Conservation (phyloP, 2,888 invertebrate species). For the Romanomermis culicivorax region DNA sequence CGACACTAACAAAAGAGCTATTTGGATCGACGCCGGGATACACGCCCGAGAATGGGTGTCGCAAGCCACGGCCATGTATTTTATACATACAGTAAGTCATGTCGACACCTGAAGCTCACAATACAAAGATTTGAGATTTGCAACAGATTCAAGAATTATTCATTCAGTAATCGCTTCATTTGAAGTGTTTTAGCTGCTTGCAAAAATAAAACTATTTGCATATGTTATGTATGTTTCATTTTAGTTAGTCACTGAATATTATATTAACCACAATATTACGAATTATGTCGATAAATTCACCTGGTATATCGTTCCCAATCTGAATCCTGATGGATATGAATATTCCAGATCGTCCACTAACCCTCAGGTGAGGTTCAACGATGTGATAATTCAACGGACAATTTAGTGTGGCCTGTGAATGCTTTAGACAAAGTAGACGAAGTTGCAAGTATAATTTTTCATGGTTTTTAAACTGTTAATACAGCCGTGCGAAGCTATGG, state of each 20-base stretch:
- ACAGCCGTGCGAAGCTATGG: background rate
- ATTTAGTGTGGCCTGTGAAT: too few species aligned
- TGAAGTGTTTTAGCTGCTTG: too few species aligned
- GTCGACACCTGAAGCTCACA: too few species aligned
- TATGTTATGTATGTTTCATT: background rate
- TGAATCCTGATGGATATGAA: background rate
- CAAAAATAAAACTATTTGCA: too few species aligned
- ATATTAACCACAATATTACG: background rate
- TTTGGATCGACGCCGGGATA: conserved; percentile 27
- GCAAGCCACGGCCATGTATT: conserved; percentile 25
- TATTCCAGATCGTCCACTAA: background rate
- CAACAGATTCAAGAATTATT: too few species aligned
- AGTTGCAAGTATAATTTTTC: too few species aligned
- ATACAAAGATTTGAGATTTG: too few species aligned
- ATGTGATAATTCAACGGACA: too few species aligned
- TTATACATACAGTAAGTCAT: conserved; percentile 16
- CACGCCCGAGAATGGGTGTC: conserved; percentile 27
- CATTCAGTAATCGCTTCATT: too few species aligned
- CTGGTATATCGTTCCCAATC: background rate
- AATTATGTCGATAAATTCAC: background rate
- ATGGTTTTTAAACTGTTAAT: too few species aligned
- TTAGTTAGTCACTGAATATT: background rate
- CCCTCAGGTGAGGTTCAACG: background rate
- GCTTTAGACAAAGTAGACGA: too few species aligned
- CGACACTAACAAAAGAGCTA: conserved; percentile 15